Percentiles rank a stretch among this genome's conserved stretches.
phyloP scores from a whole-genome alignment of 2,888 invertebrate species.

The Tupiocoris notatus region DNA sequence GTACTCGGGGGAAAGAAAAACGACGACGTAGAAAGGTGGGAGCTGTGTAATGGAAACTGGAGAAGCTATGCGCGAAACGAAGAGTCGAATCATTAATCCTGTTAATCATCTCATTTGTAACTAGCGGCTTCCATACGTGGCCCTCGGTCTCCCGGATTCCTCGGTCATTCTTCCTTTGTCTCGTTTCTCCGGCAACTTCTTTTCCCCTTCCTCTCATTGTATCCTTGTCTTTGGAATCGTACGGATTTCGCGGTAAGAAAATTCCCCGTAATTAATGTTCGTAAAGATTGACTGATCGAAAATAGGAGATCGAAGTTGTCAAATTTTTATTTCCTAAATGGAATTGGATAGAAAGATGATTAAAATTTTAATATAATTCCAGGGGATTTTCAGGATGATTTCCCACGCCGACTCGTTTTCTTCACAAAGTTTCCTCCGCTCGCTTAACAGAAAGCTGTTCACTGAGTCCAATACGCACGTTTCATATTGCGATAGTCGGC shows the following conservation, averaged over 20 bases:
- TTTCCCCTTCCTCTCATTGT: not conserved
- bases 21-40: not conserved
- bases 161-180: conserved; percentile 42
- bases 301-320: too few species aligned
- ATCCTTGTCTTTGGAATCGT: conserved; percentile 1
- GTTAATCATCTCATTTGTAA: conserved; percentile 42
- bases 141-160: conserved; percentile 20
- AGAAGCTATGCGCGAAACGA: conserved; percentile 38
- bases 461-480: conserved; percentile 10
- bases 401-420: too few species aligned
- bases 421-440: too few species aligned
- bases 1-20: not conserved
- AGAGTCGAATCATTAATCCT: conserved; percentile 31
- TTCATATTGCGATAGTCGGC: conserved; percentile 26
- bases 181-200: conserved; percentile 27
- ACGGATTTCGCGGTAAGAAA: too few species aligned
- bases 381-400: too few species aligned
- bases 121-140: conserved; percentile 38
- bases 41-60: conserved; percentile 5
- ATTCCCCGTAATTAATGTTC: too few species aligned
- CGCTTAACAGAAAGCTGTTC: conserved; percentile 24
- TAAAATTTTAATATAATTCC: too few species aligned
- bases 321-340: too few species aligned
- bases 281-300: too few species aligned
- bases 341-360: too few species aligned